These are phyloP conservation scores for Typhlomys cinereus DNA, from an alignment of 2,113 vertebrate genomes.

Conservation along the genomic window DNA sequence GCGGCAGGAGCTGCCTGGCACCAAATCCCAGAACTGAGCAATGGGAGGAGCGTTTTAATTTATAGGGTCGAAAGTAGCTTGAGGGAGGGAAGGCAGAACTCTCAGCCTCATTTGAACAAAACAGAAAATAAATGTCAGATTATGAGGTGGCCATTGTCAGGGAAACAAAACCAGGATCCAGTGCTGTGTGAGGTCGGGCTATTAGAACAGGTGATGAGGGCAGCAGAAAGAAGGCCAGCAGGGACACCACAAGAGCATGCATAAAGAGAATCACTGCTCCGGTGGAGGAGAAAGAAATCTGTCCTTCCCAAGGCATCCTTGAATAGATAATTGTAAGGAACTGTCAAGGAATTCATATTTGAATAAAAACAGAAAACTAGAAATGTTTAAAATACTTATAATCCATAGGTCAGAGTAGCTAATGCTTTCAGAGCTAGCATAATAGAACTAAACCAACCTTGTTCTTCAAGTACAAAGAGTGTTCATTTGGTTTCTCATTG, in stretches of 20 bases:
- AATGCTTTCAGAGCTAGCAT: neutral
- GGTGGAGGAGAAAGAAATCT: neutral
- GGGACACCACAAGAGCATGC: neutral
- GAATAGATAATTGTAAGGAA: neutral
- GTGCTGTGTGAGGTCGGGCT: neutral
- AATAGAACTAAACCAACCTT: neutral
- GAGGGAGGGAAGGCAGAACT: neutral
- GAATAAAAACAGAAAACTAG: no score
- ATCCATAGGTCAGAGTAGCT: neutral
- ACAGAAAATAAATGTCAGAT: constrained; percentile 7
- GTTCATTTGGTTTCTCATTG: neutral
- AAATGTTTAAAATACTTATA: constrained; percentile 26
- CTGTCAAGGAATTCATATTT: neutral
- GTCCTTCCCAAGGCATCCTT: neutral
- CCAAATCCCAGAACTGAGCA: constrained; percentile 56
- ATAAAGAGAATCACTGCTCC: neutral
- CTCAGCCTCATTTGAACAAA: constrained; percentile 24
- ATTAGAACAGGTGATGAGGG: neutral
- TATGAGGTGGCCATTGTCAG: neutral
- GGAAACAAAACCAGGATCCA: neutral
- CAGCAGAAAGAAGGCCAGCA: neutral
- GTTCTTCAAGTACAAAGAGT: constrained; percentile 1
- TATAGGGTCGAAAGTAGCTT: constrained; percentile 63
- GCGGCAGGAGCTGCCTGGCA: constrained; percentile 43
- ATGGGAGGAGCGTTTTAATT: constrained; percentile 67